A percentile compares a stretch with the other conserved stretches of the same genome.
Evolutionary conservation across 2,888 invertebrate genomes (phyloP).

Genomic region (Drosophila prostipennis): DNA sequence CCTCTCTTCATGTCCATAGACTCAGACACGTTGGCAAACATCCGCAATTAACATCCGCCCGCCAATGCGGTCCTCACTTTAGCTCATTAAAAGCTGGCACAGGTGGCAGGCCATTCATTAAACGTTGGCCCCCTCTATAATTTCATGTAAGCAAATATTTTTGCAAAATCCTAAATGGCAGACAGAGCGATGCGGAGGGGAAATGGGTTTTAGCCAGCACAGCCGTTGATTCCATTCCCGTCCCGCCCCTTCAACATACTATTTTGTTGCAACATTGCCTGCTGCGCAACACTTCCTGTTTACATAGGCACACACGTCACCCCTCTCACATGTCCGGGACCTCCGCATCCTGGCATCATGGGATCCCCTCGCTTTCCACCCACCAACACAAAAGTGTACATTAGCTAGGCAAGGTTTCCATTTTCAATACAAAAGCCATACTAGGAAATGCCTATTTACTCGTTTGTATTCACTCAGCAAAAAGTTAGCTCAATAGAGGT

Average conservation of each 20-base stretch:
- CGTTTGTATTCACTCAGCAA: slow-evolving; percentile 10
- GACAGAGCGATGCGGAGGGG: neutral
- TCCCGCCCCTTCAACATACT: slow-evolving; percentile 33
- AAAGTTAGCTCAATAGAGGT: neutral
- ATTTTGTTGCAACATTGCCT: slow-evolving; percentile 58
- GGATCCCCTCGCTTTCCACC: slow-evolving; percentile 18
- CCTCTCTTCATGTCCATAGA: neutral
- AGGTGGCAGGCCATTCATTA: slow-evolving; percentile 70
- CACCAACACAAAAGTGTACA: slow-evolving; percentile 58
- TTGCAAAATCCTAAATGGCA: slow-evolving; percentile 38
- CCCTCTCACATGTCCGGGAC: slow-evolving; percentile 3
- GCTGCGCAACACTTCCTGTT: slow-evolving; percentile 76
- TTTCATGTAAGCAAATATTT: slow-evolving; percentile 76
- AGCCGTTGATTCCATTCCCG: slow-evolving; percentile 39
- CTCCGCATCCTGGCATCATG: neutral
- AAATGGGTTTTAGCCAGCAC: slow-evolving; percentile 23
- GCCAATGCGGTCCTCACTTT: slow-evolving; percentile 22
- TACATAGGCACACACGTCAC: slow-evolving; percentile 73
- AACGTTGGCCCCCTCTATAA: slow-evolving; percentile 69
- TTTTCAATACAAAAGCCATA: slow-evolving; percentile 62
- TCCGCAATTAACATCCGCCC: slow-evolving; percentile 35
- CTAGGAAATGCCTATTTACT: slow-evolving; percentile 25
- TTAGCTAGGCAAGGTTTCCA: slow-evolving; percentile 71
- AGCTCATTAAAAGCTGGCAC: slow-evolving; percentile 65
- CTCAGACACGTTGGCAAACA: neutral